Percentiles rank a stretch among this genome's conserved stretches.
Evolutionary conservation across 2,113 vertebrate species (phyloP).

Genomic region (Macrotus californicus): DNA sequence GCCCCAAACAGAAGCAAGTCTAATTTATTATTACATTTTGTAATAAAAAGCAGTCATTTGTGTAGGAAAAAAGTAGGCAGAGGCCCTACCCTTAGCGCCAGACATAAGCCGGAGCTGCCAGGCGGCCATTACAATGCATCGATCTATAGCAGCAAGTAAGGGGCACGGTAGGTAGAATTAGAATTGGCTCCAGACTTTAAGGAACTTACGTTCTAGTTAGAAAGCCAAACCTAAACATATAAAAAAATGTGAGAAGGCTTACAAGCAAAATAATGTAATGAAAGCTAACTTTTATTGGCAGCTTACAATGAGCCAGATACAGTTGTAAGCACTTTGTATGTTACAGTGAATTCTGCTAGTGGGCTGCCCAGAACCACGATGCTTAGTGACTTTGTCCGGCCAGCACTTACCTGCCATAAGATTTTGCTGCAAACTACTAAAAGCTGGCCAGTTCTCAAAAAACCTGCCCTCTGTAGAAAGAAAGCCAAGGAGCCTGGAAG

Average conservation of each 20-base stretch:
- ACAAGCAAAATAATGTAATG: conserved; percentile 35
- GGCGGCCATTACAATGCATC: conserved; percentile 17
- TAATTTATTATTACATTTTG: conserved; percentile 59
- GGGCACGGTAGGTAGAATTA: conserved; percentile 33
- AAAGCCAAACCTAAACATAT: conserved; percentile 50
- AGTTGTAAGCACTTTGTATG: conserved; percentile 26
- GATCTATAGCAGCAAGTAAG: conserved; percentile 48
- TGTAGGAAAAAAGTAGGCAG: neutral
- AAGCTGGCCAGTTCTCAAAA: neutral
- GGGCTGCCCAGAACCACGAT: neutral
- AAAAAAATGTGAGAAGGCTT: conserved; percentile 32
- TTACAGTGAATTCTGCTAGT: neutral
- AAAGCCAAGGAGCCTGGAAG: neutral
- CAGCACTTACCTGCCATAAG: neutral
- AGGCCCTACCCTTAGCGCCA: neutral
- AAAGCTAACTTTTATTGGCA: conserved; percentile 56
- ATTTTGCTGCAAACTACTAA: neutral
- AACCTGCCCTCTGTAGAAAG: neutral
- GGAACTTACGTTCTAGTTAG: conserved; percentile 43
- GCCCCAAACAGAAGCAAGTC: conserved; percentile 16
- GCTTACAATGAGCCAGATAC: conserved; percentile 12
- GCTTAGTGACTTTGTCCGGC: neutral
- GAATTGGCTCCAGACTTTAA: conserved; percentile 55
- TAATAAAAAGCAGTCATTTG: conserved; percentile 47
- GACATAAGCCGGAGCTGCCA: conserved; percentile 47